phyloP scores from a whole-genome alignment of 2,888 invertebrate species.

The Noctua fimbriata region DNA sequence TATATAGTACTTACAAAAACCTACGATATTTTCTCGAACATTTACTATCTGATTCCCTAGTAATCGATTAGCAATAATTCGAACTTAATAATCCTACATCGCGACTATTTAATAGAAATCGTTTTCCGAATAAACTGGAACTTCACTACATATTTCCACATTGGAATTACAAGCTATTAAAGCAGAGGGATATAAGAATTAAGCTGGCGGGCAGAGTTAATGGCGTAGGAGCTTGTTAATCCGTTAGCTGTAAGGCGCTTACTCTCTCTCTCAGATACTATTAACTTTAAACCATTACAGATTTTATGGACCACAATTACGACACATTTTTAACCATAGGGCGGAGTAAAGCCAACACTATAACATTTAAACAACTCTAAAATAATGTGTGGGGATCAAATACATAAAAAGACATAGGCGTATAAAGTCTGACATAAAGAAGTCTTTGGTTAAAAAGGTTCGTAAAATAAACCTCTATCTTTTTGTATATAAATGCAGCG shows the following conservation, averaged over 20 bases:
- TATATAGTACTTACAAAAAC: neutral
- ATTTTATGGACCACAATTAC: slow-evolving; percentile 49
- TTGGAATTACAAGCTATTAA: slow-evolving; percentile 59
- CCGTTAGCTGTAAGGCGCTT: slow-evolving; percentile 65
- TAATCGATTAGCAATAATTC: slow-evolving; percentile 12
- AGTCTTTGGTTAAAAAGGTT: slow-evolving; percentile 52
- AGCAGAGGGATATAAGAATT: slow-evolving; percentile 60
- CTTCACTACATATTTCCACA: slow-evolving; percentile 40
- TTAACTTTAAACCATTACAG: slow-evolving; percentile 54
- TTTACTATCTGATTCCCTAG: slow-evolving; percentile 9
- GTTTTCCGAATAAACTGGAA: slow-evolving; percentile 28
- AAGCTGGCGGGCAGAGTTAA: slow-evolving; percentile 61
- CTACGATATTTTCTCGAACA: neutral
- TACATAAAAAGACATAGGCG: slow-evolving; percentile 39
- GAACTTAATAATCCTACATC: slow-evolving; percentile 16
- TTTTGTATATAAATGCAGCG: slow-evolving; percentile 32
- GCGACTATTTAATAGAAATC: slow-evolving; percentile 21
- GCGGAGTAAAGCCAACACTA: slow-evolving; percentile 45
- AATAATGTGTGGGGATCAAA: slow-evolving; percentile 34
- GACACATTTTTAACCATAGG: slow-evolving; percentile 36
- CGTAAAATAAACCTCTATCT: slow-evolving; percentile 38
- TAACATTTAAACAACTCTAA: slow-evolving; percentile 41
- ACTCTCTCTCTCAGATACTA: slow-evolving; percentile 65
- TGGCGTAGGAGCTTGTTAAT: slow-evolving; percentile 63
- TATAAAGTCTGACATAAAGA: slow-evolving; percentile 46